phyloP scores from a whole-genome alignment of 2,797 vertebrate species.

The Yasuhikotakia modesta region DNA sequence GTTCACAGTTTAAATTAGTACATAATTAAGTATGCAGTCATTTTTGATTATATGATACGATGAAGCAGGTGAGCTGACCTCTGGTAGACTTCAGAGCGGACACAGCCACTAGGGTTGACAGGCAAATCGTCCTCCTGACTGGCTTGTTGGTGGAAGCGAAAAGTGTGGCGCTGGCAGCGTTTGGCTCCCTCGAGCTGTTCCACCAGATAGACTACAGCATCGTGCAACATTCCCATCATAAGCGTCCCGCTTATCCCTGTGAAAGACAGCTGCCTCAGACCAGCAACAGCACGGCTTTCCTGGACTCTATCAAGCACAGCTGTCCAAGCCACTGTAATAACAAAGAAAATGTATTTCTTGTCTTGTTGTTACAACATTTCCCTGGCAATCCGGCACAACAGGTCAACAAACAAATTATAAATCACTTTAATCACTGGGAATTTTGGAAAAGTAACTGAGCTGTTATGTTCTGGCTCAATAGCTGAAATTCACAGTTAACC shows the following conservation, averaged over 20 bases:
- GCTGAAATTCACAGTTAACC: too few relatives aligned
- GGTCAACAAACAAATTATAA: too few relatives aligned
- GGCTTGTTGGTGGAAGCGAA: constrained; percentile 91
- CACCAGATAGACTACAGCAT: constrained; percentile 87
- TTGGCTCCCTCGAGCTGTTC: constrained; percentile 88
- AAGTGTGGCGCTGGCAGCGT: constrained; percentile 83
- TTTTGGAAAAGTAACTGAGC: too few relatives aligned
- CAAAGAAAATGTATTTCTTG: background rate
- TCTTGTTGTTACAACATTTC: too few relatives aligned
- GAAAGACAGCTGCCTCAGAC: constrained; percentile 83
- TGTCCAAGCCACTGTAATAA: constrained; percentile 83
- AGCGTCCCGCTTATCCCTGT: constrained; percentile 81
- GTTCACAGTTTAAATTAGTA: too few relatives aligned
- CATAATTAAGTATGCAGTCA: too few relatives aligned
- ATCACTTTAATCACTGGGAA: too few relatives aligned
- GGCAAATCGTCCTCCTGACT: constrained; percentile 87
- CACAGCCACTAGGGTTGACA: constrained; percentile 87
- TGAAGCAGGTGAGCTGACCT: constrained; percentile 71
- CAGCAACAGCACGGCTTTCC: constrained; percentile 84
- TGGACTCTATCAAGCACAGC: constrained; percentile 87
- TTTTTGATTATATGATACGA: background rate
- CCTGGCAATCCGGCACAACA: too few relatives aligned
- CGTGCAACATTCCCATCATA: constrained; percentile 86
- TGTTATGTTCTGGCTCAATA: too few relatives aligned
- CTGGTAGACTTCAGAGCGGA: constrained; percentile 85